Conservation (phyloP, 2,113 vertebrate species). For the Brachyhypopomus gauderio region DNA sequence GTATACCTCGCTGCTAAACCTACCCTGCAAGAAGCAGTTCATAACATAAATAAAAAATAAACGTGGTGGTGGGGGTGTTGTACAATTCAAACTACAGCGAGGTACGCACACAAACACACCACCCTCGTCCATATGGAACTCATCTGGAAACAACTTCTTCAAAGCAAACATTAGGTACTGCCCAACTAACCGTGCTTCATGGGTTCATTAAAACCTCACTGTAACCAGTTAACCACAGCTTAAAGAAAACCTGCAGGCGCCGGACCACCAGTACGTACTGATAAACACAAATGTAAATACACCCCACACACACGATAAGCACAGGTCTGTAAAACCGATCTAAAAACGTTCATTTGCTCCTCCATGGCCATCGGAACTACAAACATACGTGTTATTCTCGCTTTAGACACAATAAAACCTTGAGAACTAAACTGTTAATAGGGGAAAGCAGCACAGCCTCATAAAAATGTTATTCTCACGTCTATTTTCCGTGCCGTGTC, state of each 20-base stretch:
- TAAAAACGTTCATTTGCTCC: too few species aligned
- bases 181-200: conserved; percentile 14
- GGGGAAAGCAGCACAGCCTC: neutral
- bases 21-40: too few species aligned
- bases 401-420: too few species aligned
- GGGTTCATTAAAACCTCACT: neutral
- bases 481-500: conserved; percentile 28
- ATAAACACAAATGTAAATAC: neutral
- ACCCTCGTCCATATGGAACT: conserved; percentile 39
- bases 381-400: too few species aligned
- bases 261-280: neutral
- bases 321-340: neutral
- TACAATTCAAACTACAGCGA: too few species aligned
- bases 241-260: neutral
- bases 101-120: conserved; percentile 20
- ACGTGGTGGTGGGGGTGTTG: too few species aligned
- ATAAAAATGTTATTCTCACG: neutral
- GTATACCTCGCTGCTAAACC: too few species aligned
- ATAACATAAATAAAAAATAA: too few species aligned
- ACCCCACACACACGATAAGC: neutral
- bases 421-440: too few species aligned
- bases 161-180: conserved; percentile 33
- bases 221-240: neutral
- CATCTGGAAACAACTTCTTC: conserved; percentile 43
- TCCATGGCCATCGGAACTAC: too few species aligned